A percentile compares a stretch with the other conserved stretches of the same genome.
Evolutionary conservation across 1,140 invertebrate genomes (phyloP).

Genomic region (Drosophila miranda): DNA sequence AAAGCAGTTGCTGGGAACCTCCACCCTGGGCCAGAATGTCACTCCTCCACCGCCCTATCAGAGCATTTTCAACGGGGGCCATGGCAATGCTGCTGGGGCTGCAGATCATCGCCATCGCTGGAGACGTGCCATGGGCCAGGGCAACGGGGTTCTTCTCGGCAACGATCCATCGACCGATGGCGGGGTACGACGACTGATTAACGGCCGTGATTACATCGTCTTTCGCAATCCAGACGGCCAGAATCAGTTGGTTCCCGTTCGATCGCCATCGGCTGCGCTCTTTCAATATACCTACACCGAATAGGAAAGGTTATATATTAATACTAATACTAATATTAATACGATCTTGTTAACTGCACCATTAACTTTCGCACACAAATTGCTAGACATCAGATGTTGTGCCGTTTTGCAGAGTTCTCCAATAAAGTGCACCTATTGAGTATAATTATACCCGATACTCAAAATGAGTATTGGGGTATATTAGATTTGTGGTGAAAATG

Average conservation of each 20-base stretch:
- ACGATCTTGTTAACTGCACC: slow-evolving; percentile 2
- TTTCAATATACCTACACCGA: slow-evolving; percentile 85
- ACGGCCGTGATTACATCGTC: slow-evolving; percentile 89
- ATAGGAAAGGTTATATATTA: slow-evolving; percentile 29
- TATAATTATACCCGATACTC: no score
- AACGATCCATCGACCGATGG: slow-evolving; percentile 14
- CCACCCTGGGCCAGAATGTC: slow-evolving; percentile 45
- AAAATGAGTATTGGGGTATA: no score
- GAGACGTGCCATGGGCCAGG: slow-evolving; percentile 81
- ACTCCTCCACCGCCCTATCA: slow-evolving; percentile 84
- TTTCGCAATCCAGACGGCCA: slow-evolving; percentile 84
- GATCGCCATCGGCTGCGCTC: slow-evolving; percentile 88
- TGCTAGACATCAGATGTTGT: slow-evolving; percentile 19
- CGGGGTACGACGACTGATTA: slow-evolving; percentile 84
- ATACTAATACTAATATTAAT: no score
- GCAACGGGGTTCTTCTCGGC: slow-evolving; percentile 46
- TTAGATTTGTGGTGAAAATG: no score
- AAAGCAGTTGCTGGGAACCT: slow-evolving; percentile 48
- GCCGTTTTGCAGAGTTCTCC: no score
- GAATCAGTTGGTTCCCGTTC: slow-evolving; percentile 86
- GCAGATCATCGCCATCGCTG: slow-evolving; percentile 39
- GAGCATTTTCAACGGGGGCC: slow-evolving; percentile 63
- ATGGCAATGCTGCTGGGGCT: slow-evolving; percentile 4
- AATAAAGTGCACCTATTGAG: slow-evolving; percentile 17
- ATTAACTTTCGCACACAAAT: slow-evolving; percentile 7